Evolutionary conservation across 2,888 invertebrate species (phyloP).

Genomic region (Crematogaster levior): DNA sequence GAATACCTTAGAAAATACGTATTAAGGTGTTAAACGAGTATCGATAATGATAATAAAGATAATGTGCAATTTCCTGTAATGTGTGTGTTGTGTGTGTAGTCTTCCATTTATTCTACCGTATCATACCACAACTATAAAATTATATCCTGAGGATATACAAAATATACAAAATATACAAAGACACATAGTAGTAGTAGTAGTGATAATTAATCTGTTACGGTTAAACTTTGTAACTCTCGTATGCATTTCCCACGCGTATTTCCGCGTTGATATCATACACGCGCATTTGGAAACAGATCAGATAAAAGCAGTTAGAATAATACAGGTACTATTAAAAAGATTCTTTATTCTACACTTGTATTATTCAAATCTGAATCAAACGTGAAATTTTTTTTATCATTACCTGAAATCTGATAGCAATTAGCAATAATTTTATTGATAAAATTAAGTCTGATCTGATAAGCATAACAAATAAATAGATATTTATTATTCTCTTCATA

Average conservation of each 20-base stretch:
- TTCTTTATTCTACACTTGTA: neutral
- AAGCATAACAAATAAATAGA: slow-evolving; percentile 12
- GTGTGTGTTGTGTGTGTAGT: neutral
- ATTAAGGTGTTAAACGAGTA: slow-evolving; percentile 11
- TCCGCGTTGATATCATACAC: neutral
- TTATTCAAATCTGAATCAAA: neutral
- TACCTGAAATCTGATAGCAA: neutral
- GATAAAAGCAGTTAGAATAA: neutral
- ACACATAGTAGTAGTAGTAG: slow-evolving; percentile 4
- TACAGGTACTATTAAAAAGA: neutral
- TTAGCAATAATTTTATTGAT: neutral
- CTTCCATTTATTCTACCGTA: neutral
- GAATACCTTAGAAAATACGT: neutral
- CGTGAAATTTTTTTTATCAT: neutral
- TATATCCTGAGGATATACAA: too few species aligned
- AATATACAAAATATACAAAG: neutral
- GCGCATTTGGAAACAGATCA: neutral
- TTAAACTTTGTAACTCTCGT: neutral
- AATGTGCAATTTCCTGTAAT: neutral
- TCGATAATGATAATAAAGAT: slow-evolving; percentile 13
- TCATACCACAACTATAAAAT: neutral
- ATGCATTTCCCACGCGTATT: slow-evolving; percentile 1
- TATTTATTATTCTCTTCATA: neutral
- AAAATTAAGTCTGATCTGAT: neutral
- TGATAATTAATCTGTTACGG: slow-evolving; percentile 23